These are phyloP conservation scores for Hemichromis elongatus DNA, from an alignment of 2,113 vertebrate species.

Conservation along the genomic window DNA sequence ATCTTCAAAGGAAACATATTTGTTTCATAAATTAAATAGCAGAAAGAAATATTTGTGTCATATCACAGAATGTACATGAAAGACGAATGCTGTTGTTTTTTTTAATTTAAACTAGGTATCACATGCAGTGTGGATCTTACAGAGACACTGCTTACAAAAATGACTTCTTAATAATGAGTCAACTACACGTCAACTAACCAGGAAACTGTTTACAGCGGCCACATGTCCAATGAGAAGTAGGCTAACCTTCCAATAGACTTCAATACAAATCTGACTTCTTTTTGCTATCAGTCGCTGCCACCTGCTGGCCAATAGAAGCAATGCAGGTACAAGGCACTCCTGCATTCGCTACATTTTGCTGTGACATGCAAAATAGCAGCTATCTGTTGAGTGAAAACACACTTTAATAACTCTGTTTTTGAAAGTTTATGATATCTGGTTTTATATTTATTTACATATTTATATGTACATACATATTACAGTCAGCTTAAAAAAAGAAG, in stretches of 20 bases:
- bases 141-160: background rate
- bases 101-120: background rate
- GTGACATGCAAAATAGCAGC: constrained; percentile 9
- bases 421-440: accelerated
- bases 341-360: background rate
- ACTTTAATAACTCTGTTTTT: background rate
- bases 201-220: background rate
- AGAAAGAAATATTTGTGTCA: background rate
- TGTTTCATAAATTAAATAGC: background rate
- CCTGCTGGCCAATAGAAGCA: background rate
- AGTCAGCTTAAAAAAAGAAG: background rate
- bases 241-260: background rate
- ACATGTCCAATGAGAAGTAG: accelerated
- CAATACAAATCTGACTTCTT: background rate
- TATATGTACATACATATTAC: no score
- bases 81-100: background rate
- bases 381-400: constrained; percentile 28
- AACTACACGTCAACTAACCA: background rate
- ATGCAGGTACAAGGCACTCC: background rate
- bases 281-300: background rate
- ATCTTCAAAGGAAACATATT: background rate
- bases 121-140: background rate
- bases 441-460: background rate
- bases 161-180: accelerated
- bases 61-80: background rate